These are phyloP conservation scores for Stichopus chloronotus DNA, from an alignment of 35 echinoderm and acorn worm genomes.

Conservation along the genomic window DNA sequence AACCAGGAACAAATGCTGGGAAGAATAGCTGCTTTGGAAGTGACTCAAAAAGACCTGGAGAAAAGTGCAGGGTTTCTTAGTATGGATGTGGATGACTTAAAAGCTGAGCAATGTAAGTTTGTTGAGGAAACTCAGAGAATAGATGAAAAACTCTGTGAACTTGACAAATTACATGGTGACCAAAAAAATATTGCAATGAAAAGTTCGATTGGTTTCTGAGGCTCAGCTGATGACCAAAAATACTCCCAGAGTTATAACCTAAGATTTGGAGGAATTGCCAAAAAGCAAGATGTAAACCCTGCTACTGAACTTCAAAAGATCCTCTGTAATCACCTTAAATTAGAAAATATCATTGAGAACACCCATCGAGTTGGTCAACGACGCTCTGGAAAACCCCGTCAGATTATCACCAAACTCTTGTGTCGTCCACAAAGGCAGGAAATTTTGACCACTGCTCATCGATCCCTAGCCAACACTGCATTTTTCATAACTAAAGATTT, in stretches of 20 bases:
- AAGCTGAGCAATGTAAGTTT: not conserved
- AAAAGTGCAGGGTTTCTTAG: not conserved
- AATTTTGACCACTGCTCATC: not conserved
- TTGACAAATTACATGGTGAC: not conserved
- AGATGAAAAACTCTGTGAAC: not conserved
- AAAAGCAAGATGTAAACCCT: not conserved
- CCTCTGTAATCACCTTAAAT: slow-evolving; percentile 6
- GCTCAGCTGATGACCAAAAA: not conserved
- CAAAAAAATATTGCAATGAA: not conserved
- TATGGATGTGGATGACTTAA: not conserved
- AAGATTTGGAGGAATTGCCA: not conserved
- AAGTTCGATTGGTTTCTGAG: not conserved
- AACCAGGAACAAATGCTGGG: not conserved
- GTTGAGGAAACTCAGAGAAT: not conserved
- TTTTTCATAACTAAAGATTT: not conserved
- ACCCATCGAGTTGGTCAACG: slow-evolving; percentile 9
- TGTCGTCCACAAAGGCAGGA: not conserved
- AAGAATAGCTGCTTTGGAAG: not conserved
- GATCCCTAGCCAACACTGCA: not conserved
- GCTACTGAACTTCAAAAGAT: not conserved
- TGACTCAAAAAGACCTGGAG: not conserved
- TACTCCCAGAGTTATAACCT: not conserved
- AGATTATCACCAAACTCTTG: not conserved
- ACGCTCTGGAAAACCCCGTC: not conserved
- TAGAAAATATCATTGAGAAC: not conserved